These are phyloP conservation scores for Corythaixoides concolor DNA, from an alignment of 2,113 vertebrate species.

Conservation along the genomic window DNA sequence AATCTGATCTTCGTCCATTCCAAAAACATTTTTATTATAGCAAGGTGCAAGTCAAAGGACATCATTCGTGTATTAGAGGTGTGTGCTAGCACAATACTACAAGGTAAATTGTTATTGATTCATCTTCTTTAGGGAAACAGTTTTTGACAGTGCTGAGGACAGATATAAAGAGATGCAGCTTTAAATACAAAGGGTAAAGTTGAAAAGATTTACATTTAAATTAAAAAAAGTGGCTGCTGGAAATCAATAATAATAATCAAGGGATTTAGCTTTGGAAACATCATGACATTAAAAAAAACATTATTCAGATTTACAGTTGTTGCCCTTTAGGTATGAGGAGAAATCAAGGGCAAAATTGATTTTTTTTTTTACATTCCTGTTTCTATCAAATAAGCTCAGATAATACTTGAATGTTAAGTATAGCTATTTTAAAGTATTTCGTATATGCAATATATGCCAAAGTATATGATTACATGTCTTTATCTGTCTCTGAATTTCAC, in stretches of 20 bases:
- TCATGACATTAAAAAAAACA: neutral
- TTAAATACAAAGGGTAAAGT: conserved; percentile 30
- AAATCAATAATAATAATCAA: conserved; percentile 66
- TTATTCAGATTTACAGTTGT: conserved; percentile 7
- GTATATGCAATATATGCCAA: neutral
- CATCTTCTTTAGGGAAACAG: conserved; percentile 28
- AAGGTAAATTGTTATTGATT: conserved; percentile 60
- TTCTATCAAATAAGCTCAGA: conserved; percentile 44
- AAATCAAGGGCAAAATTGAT: neutral
- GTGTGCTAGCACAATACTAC: neutral
- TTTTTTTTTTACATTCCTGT: neutral
- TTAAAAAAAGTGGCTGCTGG: conserved; percentile 43
- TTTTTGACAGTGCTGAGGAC: conserved; percentile 26
- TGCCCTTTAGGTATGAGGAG: neutral
- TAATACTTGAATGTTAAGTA: conserved; percentile 24
- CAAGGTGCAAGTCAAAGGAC: conserved; percentile 23
- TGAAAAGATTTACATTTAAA: conserved; percentile 63
- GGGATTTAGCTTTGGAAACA: conserved; percentile 50
- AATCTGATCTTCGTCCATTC: conserved; percentile 30
- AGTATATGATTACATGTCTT: conserved; percentile 23
- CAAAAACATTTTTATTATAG: conserved; percentile 37
- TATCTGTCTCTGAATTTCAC: conserved; percentile 46
- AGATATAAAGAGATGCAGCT: neutral
- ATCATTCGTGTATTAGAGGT: conserved; percentile 55
- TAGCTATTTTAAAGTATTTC: conserved; percentile 7